These are phyloP conservation scores for Eupristina koningsbergeri DNA, from an alignment of 1,140 invertebrate species.

Conservation along the genomic window DNA sequence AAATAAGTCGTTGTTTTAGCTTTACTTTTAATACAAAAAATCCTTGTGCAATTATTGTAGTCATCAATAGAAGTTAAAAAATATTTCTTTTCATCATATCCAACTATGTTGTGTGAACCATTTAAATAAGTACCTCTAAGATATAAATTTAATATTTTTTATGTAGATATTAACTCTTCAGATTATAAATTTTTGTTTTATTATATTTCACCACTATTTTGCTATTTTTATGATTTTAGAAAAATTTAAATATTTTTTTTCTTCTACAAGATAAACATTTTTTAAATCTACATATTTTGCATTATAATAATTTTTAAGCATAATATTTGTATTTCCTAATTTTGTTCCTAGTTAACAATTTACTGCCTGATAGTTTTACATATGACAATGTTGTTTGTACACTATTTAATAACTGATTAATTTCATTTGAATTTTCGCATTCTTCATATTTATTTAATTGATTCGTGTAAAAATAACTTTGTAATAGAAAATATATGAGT, in stretches of 20 bases:
- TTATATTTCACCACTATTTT: constrained; percentile 41
- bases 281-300: constrained; percentile 28
- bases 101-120: constrained; percentile 6
- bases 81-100: constrained; percentile 10
- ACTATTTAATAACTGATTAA: constrained; percentile 53
- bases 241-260: constrained; percentile 44
- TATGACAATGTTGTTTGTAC: constrained; percentile 49
- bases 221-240: constrained; percentile 42
- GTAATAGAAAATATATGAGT: no score
- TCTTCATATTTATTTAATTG: no score
- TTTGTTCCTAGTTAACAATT: constrained; percentile 50
- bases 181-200: constrained; percentile 49
- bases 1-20: background rate
- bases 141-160: constrained; percentile 49
- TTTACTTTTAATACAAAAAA: constrained; percentile 25
- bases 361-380: constrained; percentile 52
- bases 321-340: constrained; percentile 40
- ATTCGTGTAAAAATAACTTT: no score
- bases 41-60: background rate
- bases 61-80: constrained; percentile 6
- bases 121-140: constrained; percentile 18
- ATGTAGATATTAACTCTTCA: constrained; percentile 35
- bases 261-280: constrained; percentile 50
- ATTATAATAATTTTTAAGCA: constrained; percentile 32
- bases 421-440: no score